Conservation (phyloP, 2,888 invertebrate genomes). For the Exocentrus adspersus region DNA sequence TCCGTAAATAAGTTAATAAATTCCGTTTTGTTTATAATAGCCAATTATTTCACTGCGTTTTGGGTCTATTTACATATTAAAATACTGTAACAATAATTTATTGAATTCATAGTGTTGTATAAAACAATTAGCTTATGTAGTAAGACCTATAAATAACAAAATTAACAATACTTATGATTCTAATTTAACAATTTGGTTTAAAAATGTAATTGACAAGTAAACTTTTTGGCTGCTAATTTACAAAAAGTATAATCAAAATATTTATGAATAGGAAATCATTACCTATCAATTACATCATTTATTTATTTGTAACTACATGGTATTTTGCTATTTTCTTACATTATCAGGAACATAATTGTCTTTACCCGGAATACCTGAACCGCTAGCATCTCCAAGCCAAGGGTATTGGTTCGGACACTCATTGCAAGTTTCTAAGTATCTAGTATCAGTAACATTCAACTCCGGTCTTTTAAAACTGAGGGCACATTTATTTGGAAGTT, state of each 20-base stretch:
- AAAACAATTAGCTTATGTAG: slow-evolving; percentile 13
- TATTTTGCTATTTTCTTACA: slow-evolving; percentile 50
- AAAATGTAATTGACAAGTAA: slow-evolving; percentile 9
- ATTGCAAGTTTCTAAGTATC: slow-evolving; percentile 88
- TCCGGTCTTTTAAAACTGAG: slow-evolving; percentile 81
- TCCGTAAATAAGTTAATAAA: too few relatives aligned
- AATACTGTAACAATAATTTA: slow-evolving; percentile 23
- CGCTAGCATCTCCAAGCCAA: slow-evolving; percentile 89
- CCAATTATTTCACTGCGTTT: too few relatives aligned
- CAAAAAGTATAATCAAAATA: neutral
- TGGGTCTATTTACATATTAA: neutral
- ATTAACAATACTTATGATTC: slow-evolving; percentile 11
- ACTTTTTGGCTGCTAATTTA: neutral
- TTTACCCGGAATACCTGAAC: slow-evolving; percentile 80
- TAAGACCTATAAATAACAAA: slow-evolving; percentile 17
- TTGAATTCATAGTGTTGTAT: slow-evolving; percentile 10
- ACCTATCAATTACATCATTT: slow-evolving; percentile 3
- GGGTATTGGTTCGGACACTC: slow-evolving; percentile 89
- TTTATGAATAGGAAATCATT: neutral
- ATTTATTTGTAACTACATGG: slow-evolving; percentile 1
- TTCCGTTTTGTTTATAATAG: too few relatives aligned
- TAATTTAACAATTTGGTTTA: slow-evolving; percentile 18
- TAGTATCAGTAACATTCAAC: slow-evolving; percentile 80
- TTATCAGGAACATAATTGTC: slow-evolving; percentile 85
- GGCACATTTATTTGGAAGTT: slow-evolving; percentile 84